phyloP scores from a whole-genome alignment of 2,113 vertebrate genomes.

The Ophthalmolycus amberensis region DNA sequence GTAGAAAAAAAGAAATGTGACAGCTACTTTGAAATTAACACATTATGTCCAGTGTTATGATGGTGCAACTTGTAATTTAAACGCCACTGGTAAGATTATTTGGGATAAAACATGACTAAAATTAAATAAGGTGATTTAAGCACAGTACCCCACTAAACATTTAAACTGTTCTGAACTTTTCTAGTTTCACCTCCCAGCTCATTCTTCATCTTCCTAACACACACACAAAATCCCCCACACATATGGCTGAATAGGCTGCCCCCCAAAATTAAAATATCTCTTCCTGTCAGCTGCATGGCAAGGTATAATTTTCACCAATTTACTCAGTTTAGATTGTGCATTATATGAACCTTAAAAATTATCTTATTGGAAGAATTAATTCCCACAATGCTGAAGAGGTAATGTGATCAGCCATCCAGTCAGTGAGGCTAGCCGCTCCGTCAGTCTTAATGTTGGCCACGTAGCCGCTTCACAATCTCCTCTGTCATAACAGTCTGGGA shows the following conservation, averaged over 20 bases:
- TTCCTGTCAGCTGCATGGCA: slow-evolving; percentile 92
- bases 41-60: slow-evolving; percentile 6
- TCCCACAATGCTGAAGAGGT: slow-evolving; percentile 91
- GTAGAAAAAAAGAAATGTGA: neutral
- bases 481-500: slow-evolving; percentile 87
- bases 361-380: slow-evolving; percentile 98
- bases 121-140: neutral
- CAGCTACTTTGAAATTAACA: neutral
- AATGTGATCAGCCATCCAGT: slow-evolving; percentile 93
- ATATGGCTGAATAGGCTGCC: slow-evolving; percentile 70
- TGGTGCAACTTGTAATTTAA: slow-evolving; percentile 11
- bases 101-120: neutral
- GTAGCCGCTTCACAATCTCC: slow-evolving; percentile 87
- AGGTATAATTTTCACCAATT: slow-evolving; percentile 98
- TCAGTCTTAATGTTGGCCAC: slow-evolving; percentile 94
- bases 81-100: neutral
- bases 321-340: slow-evolving; percentile 96
- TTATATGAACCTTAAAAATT: slow-evolving; percentile 97
- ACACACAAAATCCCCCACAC: slow-evolving; percentile 25
- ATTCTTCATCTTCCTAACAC: slow-evolving; percentile 43
- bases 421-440: slow-evolving; percentile 86
- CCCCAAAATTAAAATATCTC: slow-evolving; percentile 95
- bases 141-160: slow-evolving; percentile 37
- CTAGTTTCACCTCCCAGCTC: slow-evolving; percentile 41
- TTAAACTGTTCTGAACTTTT: slow-evolving; percentile 56